Conservation (phyloP, 2,888 invertebrate genomes). For the Drosophila villosipedis region DNA sequence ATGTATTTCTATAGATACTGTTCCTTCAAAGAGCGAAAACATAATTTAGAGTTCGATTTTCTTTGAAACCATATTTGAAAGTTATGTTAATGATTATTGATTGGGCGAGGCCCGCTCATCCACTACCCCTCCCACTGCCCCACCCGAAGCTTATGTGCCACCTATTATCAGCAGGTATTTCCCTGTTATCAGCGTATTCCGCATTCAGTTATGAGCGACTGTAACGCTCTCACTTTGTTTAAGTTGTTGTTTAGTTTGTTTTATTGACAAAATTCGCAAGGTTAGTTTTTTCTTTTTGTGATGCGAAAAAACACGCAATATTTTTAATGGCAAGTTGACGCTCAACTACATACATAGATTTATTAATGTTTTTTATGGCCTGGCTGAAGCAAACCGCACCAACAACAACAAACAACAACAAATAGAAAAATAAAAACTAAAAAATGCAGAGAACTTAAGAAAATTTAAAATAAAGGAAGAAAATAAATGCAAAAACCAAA, state of each 20-base stretch:
- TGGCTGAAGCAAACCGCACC: conserved; percentile 9
- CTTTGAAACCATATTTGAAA: background rate
- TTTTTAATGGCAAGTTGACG: conserved; percentile 23
- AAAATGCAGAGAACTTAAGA: background rate
- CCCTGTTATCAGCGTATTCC: background rate
- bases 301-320: conserved; percentile 24
- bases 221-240: background rate
- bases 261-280: conserved; percentile 37
- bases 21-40: background rate
- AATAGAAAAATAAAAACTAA: background rate
- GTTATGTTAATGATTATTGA: background rate
- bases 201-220: background rate
- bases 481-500: background rate
- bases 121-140: background rate
- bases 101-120: too few species aligned
- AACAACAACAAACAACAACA: conserved; percentile 23
- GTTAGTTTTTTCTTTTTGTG: conserved; percentile 24
- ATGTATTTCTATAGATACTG: background rate
- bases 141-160: background rate
- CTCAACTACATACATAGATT: conserved; percentile 27
- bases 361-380: conserved; percentile 34
- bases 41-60: background rate
- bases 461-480: background rate
- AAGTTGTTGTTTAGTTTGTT: conserved; percentile 7
- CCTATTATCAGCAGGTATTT: background rate